Conservation (phyloP, 2,113 vertebrate genomes). For the Piaya cayana region DNA sequence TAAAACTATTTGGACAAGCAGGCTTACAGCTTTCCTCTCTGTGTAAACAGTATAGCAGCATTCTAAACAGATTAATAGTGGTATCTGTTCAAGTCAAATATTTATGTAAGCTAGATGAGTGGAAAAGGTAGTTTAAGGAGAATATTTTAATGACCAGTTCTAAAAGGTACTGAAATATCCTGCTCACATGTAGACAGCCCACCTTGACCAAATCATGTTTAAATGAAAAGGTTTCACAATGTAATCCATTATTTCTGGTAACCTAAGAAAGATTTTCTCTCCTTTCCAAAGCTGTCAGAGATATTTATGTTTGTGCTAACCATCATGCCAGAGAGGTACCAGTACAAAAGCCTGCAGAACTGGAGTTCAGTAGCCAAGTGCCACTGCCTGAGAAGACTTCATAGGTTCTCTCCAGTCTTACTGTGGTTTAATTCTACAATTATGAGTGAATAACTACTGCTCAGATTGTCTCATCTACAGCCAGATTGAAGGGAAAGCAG, state of each 20-base stretch:
- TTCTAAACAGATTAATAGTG: constrained; percentile 91
- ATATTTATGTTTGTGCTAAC: not conserved
- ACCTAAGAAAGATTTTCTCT: not conserved
- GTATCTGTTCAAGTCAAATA: constrained; percentile 91
- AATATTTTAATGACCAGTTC: constrained; percentile 72
- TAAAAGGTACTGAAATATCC: constrained; percentile 64
- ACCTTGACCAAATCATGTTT: constrained; percentile 64
- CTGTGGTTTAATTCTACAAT: not conserved
- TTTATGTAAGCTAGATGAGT: constrained; percentile 81
- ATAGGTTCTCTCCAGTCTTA: not conserved
- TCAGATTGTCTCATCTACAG: not conserved
- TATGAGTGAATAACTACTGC: not conserved
- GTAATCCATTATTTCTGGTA: constrained; percentile 67
- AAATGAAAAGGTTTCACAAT: constrained; percentile 30
- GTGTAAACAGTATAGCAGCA: constrained; percentile 82
- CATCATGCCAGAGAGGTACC: not conserved
- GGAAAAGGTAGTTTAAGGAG: constrained; percentile 75
- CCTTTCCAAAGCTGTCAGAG: not conserved
- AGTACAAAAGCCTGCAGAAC: not conserved
- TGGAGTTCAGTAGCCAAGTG: not conserved
- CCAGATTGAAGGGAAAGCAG: not conserved
- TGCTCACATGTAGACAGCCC: constrained; percentile 41
- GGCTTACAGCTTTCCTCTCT: constrained; percentile 83
- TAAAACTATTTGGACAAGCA: constrained; percentile 77
- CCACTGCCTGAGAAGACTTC: not conserved